Base-by-base conservation (phyloP, 2,113 vertebrate genomes). In the Apeltes quadracus region DNA sequence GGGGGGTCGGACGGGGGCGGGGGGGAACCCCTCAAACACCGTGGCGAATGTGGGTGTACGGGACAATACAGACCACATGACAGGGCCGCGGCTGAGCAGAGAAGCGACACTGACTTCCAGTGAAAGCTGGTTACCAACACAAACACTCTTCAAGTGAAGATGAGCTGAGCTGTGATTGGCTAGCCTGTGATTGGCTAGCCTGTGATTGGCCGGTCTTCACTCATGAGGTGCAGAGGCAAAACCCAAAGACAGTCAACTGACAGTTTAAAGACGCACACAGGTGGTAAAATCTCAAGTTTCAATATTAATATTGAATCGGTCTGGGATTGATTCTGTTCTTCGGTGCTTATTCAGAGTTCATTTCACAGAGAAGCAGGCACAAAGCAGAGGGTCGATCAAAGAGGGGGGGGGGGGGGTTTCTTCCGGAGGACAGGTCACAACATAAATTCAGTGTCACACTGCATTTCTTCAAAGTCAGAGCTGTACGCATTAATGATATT, bases 41-140 rank as follows among this genome's bases (percentile, higher is more conserved):
- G 3, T 41, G 44, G 68, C 11, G 25, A 18, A 56, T 13, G 44
- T 20, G 64, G 32, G 13, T 0, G 50, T 51, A 23, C 7, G 50
- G 8, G n/a, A 32, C 62, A 61, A 16, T 14, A n/a, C 1, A 41
- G 57, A 78, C 68, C 69, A 55, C 50, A 75, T 75, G 36, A 69
- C 34, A 68, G 50, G 57, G 34, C 2, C 38, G 58, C 54, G 76
- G 63, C 20, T 29, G 18, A 27, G 43, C 61, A 38, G 46, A 55
- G 32, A 18, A 43, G 15, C 51, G 32, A 1, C 57, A 46, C 27
- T 1, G 38, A 11, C 36, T 7, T 16, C 58, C 55, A 48, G 46
- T 15, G 27, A 46, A 16, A 34, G 36, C 18, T 54, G 73, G 41
- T 58, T 39, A 41, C 7, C 23, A 0, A 43, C 34, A 51, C 12